Evolutionary conservation across 2,797 vertebrate species (phyloP), one percentile per base, ranked within the genome.

Genomic region (Enoplosus armatus): DNA sequence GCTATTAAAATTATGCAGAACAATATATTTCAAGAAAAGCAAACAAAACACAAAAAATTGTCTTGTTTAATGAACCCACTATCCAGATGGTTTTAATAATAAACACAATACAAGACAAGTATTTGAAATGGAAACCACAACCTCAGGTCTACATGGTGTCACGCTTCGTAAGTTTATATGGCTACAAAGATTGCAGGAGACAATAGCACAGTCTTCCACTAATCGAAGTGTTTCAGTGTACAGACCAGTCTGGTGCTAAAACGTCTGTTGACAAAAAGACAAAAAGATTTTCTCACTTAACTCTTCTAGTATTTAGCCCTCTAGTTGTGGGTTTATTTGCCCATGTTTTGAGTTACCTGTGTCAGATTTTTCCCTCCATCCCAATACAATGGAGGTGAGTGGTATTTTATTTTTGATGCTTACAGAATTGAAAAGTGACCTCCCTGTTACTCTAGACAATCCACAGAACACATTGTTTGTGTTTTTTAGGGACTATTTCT

Each of bases 71-170:
- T 72, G 79, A 85, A 79, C 31, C 61, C 10, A 0, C 27, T 22
- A 0, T 45, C 77, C 89, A 89, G 62, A 82, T 86, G 83, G 82
- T 66, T 88, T 77, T 61, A 84, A 90, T 88, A 74, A 78, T 5
- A 39, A 73, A 73, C 39, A 50, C 67, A 72, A 67, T 59, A 63
- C 45, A 35, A 27, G 69, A 24, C 41, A 64, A 68, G 77, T 35
- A 50, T 86, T 70, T 87, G 84, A 87, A 85, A 88, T 69, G 55
- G 61, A 84, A 88, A 87, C 83, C 85, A 43, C 77, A 79, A 81
- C 63, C 85, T 76, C 55, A 83, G 48, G 80, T 85, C 56, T 63
- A 24, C 75, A 60, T 8, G 62, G 31, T 82, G 83, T 84, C 74
- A 77, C 31, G 67, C 63, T 75, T 7, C 4, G 43, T 79, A 64